Conservation (phyloP, 2,888 invertebrate species). For the Thereva nobilitata region DNA sequence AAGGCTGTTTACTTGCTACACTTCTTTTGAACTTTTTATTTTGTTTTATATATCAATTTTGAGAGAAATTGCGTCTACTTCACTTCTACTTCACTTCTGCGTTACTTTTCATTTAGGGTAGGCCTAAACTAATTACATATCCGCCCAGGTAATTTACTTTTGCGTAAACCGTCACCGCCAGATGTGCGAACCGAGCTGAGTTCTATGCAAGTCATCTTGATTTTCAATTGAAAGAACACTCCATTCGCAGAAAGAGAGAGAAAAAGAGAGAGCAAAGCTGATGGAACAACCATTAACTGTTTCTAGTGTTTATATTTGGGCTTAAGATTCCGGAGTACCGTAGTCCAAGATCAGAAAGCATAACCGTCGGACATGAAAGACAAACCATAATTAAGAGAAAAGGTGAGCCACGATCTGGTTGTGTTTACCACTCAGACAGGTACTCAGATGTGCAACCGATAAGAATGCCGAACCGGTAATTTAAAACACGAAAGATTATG, state of each 20-base stretch:
- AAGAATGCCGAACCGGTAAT: constrained; percentile 6
- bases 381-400: constrained; percentile 32
- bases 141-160: constrained; percentile 25
- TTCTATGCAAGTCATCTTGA: constrained; percentile 16
- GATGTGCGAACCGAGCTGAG: constrained; percentile 5
- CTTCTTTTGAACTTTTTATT: too few species aligned
- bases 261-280: constrained; percentile 7
- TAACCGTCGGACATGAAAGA: constrained; percentile 23
- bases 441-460: not conserved
- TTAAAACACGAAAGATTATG: constrained; percentile 14
- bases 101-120: too few species aligned
- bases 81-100: too few species aligned
- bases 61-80: too few species aligned
- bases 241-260: constrained; percentile 2
- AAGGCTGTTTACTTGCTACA: too few species aligned
- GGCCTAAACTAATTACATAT: not conserved
- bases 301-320: constrained; percentile 20
- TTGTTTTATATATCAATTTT: too few species aligned
- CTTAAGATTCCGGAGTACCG: constrained; percentile 9
- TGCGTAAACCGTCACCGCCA: constrained; percentile 26
- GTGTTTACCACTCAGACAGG: not conserved
- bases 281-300: constrained; percentile 14
- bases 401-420: constrained; percentile 4
- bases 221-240: constrained; percentile 18
- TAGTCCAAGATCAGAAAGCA: constrained; percentile 27